phyloP scores from a whole-genome alignment of 2,113 vertebrate genomes.

The Cettia cetti region DNA sequence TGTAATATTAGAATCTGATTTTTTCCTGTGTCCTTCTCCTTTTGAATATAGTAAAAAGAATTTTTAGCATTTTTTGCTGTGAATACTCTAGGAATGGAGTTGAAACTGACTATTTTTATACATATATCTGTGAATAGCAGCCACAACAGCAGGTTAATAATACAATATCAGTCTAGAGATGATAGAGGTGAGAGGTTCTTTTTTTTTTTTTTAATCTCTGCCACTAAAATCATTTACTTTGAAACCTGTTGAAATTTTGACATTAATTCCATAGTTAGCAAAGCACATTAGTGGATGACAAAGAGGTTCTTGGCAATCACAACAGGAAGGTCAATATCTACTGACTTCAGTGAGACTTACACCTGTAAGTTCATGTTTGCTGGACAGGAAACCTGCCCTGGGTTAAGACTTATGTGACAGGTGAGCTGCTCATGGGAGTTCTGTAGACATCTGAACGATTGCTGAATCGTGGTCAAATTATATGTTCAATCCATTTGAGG shows the following conservation, averaged over 20 bases:
- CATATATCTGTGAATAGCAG: background rate
- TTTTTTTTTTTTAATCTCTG: background rate
- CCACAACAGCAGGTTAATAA: background rate
- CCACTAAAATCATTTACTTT: background rate
- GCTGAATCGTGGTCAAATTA: background rate
- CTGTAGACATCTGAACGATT: background rate
- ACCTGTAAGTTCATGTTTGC: background rate
- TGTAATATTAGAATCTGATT: background rate
- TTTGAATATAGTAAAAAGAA: background rate
- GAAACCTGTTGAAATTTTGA: background rate
- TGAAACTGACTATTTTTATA: background rate
- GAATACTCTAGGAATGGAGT: background rate
- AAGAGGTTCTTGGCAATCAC: background rate
- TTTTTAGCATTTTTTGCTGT: background rate
- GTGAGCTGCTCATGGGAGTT: background rate
- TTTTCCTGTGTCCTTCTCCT: background rate
- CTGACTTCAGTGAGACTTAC: background rate
- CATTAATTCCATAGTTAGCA: background rate
- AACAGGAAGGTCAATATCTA: background rate
- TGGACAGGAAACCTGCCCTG: background rate
- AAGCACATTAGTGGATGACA: background rate
- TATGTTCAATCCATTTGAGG: background rate
- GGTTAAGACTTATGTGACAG: background rate
- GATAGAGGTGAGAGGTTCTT: background rate
- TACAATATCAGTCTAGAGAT: background rate